These are phyloP conservation scores for Acleris holmiana DNA, from an alignment of 2,888 invertebrate species.

Conservation along the genomic window DNA sequence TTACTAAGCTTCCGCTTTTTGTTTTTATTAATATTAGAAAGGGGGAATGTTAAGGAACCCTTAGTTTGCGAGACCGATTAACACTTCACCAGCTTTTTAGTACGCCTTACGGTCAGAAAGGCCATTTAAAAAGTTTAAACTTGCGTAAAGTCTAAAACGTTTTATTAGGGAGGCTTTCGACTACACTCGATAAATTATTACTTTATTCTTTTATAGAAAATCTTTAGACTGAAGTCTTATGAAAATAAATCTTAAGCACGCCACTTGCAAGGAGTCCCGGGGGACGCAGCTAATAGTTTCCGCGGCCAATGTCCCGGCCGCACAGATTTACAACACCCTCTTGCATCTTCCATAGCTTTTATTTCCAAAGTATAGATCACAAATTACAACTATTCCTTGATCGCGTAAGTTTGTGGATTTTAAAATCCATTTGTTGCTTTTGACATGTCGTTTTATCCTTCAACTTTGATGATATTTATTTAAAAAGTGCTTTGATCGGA, in stretches of 20 bases:
- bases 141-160: no score
- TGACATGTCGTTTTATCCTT: slow-evolving; percentile 62
- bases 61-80: no score
- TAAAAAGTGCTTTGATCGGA: slow-evolving; percentile 34
- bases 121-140: no score
- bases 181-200: neutral
- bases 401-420: slow-evolving; percentile 42
- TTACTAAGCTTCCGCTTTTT: no score
- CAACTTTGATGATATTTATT: slow-evolving; percentile 46
- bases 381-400: neutral
- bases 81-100: no score
- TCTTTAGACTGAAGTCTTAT: slow-evolving; percentile 1
- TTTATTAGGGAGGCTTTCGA: no score
- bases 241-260: slow-evolving; percentile 24
- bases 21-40: no score
- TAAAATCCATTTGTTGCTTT: slow-evolving; percentile 62
- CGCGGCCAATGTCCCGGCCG: slow-evolving; percentile 51
- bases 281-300: slow-evolving; percentile 60
- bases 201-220: neutral
- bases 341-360: slow-evolving; percentile 55
- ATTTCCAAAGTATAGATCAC: slow-evolving; percentile 49
- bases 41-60: no score
- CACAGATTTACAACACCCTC: slow-evolving; percentile 50
- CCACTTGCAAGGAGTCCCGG: neutral
- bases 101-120: no score